Evolutionary conservation across 2,113 vertebrate genomes (phyloP).

Genomic region (Gobius niger): DNA sequence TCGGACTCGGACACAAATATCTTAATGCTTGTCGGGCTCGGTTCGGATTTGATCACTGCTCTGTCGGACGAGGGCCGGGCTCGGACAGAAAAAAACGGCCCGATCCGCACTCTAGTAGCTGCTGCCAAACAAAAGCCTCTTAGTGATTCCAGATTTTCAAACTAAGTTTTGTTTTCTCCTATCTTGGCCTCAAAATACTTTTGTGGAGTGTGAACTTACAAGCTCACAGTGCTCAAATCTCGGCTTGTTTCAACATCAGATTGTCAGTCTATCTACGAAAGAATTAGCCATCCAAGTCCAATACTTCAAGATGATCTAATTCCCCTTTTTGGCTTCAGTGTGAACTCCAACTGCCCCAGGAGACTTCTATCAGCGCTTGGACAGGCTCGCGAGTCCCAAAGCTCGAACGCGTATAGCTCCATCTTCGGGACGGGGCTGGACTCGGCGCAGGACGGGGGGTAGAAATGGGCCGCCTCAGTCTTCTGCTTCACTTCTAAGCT

Average conservation of each 20-base stretch:
- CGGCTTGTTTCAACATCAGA: neutral
- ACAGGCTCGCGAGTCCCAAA: conserved; percentile 43
- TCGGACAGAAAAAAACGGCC: too few species aligned
- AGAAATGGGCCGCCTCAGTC: conserved; percentile 56
- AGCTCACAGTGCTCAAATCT: neutral
- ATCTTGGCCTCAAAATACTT: neutral
- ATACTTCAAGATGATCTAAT: neutral
- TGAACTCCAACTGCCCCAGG: neutral
- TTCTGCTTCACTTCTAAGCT: conserved; percentile 59
- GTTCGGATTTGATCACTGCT: too few species aligned
- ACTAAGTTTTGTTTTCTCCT: neutral
- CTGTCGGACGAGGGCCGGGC: too few species aligned
- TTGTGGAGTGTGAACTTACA: too few species aligned
- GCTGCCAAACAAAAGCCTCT: neutral
- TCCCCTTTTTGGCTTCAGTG: neutral
- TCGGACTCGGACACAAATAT: too few species aligned
- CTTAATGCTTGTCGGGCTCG: too few species aligned
- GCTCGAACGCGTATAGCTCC: conserved; percentile 29
- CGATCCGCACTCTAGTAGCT: too few species aligned
- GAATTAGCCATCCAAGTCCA: neutral
- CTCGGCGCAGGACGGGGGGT: conserved; percentile 40
- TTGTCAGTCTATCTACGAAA: neutral
- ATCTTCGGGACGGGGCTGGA: conserved; percentile 24
- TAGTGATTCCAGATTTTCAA: neutral
- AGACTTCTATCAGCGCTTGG: conserved; percentile 44